Base-by-base conservation (phyloP, 1,140 invertebrate species). In the Thalassaphorura encarpata region DNA sequence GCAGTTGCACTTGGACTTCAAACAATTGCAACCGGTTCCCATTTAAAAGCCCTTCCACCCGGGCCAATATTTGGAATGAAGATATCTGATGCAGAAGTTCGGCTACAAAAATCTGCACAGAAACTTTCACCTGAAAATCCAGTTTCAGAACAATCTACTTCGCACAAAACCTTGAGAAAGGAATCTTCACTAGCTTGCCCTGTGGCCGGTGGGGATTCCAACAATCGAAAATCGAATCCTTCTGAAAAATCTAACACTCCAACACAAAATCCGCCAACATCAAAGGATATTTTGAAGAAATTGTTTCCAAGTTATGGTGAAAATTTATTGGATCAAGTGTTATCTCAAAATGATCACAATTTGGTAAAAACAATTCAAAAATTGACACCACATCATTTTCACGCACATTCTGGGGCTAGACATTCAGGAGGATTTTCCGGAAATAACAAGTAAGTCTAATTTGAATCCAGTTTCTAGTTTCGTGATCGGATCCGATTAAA, bases 1-100 rank as follows among this genome's bases (percentile, higher is more conserved):
- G 90, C 91, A 28, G 93, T 97, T 54, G 93, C 93, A 0, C 73
- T 97, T 51, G 89, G 90, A 43, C 76, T 97, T 66, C 82, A 90
- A 19, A 87, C 89, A n/a, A 89, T 84, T 21, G 85, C 92, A 58
- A 90, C 84, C 5, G 91, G 91, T 1, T 81, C 81, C 18, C 78
- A 83, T 27, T 75, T 89, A 48, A 83, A 83, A 45, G 80, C 85
- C 40, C 76, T 97, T 54, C 92, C 92, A 4, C 85, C 87, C 39
- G 92, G 92, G 16, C 85, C 90, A 21, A 93, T 97, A 52, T 95
- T 87, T 64, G 91, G 79, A 62, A 71, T 69, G 68, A 72, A 68
- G 43, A 58, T 70, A 16, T 61, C 66, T 0, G 63, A 69, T 26
- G 84, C 2, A 15, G 60, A 64, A 53, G 39, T 49, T 24, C 45